Evolutionary conservation across 1,140 invertebrate genomes (phyloP), one percentile per base, ranked within the genome.

Genomic region (Drosophila rufa): DNA sequence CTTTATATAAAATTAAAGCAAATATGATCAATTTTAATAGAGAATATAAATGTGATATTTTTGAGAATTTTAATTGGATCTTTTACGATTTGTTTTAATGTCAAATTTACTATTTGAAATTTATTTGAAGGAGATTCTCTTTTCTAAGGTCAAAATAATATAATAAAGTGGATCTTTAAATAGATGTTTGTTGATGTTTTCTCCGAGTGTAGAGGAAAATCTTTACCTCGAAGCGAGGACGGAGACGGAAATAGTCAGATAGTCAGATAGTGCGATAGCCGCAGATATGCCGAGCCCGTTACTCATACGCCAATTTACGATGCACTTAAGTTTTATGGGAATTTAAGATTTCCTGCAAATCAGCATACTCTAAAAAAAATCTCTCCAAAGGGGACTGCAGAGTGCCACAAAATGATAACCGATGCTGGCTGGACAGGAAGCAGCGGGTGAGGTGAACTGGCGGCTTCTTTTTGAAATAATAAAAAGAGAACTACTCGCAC

Each of bases 311-410:
- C 80, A 89, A 89, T 89, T 89, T 89, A 89, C 71, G 80, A 87
- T 82, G 80, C 85, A 89, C 85, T 89, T 81, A 89, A 90, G 69
- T 89, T 89, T 89, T 89, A 89, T 89, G 85, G 73, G 85, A 89
- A 89, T 89, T 89, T 89, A 89, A 89, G 84, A 89, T 89, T 89
- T 89, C 84, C 84, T 89, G 69, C 84, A 83, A 64, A 86, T 86
- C 78, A 75, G 67, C 69, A 42, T 33, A 75, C 65, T 73, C 48
- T 33, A 75, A 50, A 38, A 45, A 36, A 40, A 40, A 14, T 14
- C 12, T 7, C 33, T 17, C 36, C 43, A 51, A 46, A 30, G 36
- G 33, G 19, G 75, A 67, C 51, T 66, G 46, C 53, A 40, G 53
- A 53, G 45, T 70, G 68, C 65, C 48, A 57, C 65, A 71, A 42